Base-by-base conservation (phyloP, 1,140 invertebrate species). In the Zaprionus gabonicus region DNA sequence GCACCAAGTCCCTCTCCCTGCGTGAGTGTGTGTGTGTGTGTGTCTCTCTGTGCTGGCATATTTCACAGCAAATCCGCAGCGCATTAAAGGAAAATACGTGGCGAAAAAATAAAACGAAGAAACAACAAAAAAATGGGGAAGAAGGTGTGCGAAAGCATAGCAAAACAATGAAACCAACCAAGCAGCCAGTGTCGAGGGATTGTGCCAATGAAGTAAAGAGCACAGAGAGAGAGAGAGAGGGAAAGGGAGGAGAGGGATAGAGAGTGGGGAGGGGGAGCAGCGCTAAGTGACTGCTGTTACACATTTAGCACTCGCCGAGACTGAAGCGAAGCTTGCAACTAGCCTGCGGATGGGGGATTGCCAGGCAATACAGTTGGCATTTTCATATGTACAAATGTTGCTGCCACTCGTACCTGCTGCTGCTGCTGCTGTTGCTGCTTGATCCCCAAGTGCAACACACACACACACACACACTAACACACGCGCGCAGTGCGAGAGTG, bases 81-180 rank as follows among this genome's bases (percentile, higher is more conserved):
- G 85, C 84, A 88, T 88, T 88, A 88, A 88, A 88, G 82, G 78
- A 81, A 88, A 88, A 84, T 90, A 88, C 84, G 84, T 88, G 84
- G 85, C 78, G 62, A 82, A 83, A 76, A 84, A 84, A 81, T 68
- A 66, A 41, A 38, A 36, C 12, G 10, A 38, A 57, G 57, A 69
- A 73, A 79, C 23, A 23, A 36, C 34, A 49, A 69, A 69, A 80
- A 76, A 60, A 67, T 27, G 17, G n/a, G 59, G 57, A 67, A 68
- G 51, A 31, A 71, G 13, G 58, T 60, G 59, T 59, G 36, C 38
- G 69, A 62, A 67, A 59, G 64, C 70, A 87, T 49, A 83, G 84
- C 84, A 81, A 88, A 88, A 88, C 84, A 88, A 86, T 86, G 80
- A 78, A 80, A 74, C 41, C 69, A 76, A 60, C 59, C 58, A 60